Percentiles rank a stretch among this genome's conserved stretches.
Evolutionary conservation across 1,140 invertebrate genomes (phyloP).

Genomic region (Leptinotarsa undecemlineata): DNA sequence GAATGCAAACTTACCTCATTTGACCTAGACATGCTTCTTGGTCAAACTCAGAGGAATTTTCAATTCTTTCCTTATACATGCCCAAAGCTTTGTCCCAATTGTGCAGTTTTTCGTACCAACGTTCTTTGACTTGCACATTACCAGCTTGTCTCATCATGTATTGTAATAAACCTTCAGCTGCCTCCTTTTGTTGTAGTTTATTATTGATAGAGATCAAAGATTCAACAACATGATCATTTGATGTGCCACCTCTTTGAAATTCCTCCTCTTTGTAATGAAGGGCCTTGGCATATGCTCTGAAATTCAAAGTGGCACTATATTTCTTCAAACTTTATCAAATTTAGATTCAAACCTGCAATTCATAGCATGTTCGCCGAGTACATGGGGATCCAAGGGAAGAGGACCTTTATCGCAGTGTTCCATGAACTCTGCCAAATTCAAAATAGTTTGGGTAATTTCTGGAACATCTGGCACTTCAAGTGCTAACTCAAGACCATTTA

Average conservation of each 20-base stretch:
- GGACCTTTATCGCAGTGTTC: constrained; percentile 98
- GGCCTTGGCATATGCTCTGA: constrained; percentile 88
- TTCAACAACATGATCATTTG: constrained; percentile 82
- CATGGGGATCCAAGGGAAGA: constrained; percentile 83
- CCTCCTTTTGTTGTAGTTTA: constrained; percentile 97
- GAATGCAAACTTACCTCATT: constrained; percentile 76
- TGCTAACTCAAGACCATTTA: constrained; percentile 85
- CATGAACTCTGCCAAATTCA: constrained; percentile 99
- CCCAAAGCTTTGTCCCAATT: constrained; percentile 96
- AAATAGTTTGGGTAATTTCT: constrained; percentile 95
- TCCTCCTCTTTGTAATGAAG: constrained; percentile 99
- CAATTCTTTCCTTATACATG: constrained; percentile 76
- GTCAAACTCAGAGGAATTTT: constrained; percentile 61
- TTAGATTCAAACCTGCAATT: constrained; percentile 67
- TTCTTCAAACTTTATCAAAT: not conserved
- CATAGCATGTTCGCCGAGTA: constrained; percentile 83
- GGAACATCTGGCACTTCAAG: constrained; percentile 91
- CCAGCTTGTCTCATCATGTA: constrained; percentile 85
- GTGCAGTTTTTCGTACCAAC: constrained; percentile 99
- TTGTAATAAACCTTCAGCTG: constrained; percentile 88
- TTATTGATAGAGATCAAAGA: constrained; percentile 97
- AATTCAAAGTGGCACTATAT: constrained; percentile 27
- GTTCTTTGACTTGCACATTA: constrained; percentile 74
- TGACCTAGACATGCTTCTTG: constrained; percentile 86
- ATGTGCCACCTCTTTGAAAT: constrained; percentile 66